Evolutionary conservation across 2,797 vertebrate species (phyloP).

Genomic region (Hylomyscus alleni): DNA sequence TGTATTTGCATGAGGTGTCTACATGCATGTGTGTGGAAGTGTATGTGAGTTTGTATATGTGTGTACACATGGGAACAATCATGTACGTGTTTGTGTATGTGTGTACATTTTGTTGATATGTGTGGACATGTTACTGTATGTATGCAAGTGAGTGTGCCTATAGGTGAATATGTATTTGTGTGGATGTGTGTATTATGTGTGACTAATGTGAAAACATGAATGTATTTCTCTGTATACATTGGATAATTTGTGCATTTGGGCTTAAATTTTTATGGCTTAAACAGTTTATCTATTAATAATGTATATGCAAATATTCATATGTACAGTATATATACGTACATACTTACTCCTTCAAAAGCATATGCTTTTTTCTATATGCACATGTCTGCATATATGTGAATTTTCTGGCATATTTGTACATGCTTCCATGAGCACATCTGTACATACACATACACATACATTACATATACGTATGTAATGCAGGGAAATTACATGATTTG

Average conservation of each 20-base stretch:
- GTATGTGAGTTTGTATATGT: neutral
- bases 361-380: neutral
- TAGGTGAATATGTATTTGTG: neutral
- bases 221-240: neutral
- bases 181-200: neutral
- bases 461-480: neutral
- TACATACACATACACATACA: neutral
- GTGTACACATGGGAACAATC: neutral
- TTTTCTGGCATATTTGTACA: neutral
- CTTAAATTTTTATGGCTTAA: neutral
- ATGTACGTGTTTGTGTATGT: neutral
- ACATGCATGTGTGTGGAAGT: too few relatives aligned
- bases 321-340: neutral
- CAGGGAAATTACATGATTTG: neutral
- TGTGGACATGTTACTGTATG: neutral
- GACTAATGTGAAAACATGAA: neutral
- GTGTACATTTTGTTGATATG: neutral
- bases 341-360: neutral
- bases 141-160: neutral
- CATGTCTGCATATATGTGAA: neutral
- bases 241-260: neutral
- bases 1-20: neutral
- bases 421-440: neutral
- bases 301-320: neutral
- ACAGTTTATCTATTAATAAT: neutral